Conservation (phyloP, 2,113 vertebrate species). For the Aramus guarauna region DNA sequence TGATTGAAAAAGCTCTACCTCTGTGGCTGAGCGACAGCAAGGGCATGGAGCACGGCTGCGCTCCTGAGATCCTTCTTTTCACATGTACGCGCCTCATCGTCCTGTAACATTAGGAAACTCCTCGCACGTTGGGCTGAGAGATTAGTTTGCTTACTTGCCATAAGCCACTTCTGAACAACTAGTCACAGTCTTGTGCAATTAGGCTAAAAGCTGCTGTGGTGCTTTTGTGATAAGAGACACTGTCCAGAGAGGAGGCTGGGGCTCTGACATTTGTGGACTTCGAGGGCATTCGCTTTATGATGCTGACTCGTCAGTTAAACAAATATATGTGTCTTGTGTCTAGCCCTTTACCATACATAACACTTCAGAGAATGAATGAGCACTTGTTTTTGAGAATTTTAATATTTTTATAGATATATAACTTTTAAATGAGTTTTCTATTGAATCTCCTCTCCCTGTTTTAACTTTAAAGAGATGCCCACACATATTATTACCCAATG, state of each 20-base stretch:
- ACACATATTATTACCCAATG: rapidly evolving
- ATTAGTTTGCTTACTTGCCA: constrained; percentile 21
- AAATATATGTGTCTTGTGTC: background rate
- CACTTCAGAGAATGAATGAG: background rate
- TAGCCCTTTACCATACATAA: background rate
- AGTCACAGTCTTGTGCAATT: constrained; percentile 26
- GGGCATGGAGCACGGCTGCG: background rate
- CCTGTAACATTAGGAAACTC: background rate
- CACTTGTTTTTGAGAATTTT: background rate
- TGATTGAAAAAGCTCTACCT: background rate
- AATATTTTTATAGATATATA: background rate
- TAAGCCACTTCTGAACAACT: background rate
- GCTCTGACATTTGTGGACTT: background rate
- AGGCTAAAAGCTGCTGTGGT: background rate
- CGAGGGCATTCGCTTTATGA: background rate
- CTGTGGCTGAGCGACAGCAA: background rate
- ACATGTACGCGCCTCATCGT: background rate
- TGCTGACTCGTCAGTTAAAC: background rate
- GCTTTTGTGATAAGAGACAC: constrained; percentile 22
- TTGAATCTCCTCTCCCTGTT: background rate
- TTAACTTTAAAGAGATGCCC: background rate
- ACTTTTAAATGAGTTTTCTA: background rate
- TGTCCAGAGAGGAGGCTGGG: background rate
- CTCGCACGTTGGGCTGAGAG: background rate
- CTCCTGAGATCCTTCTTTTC: background rate